Evolutionary conservation across 2,888 invertebrate genomes (phyloP).

Genomic region (Pterostichus niger): DNA sequence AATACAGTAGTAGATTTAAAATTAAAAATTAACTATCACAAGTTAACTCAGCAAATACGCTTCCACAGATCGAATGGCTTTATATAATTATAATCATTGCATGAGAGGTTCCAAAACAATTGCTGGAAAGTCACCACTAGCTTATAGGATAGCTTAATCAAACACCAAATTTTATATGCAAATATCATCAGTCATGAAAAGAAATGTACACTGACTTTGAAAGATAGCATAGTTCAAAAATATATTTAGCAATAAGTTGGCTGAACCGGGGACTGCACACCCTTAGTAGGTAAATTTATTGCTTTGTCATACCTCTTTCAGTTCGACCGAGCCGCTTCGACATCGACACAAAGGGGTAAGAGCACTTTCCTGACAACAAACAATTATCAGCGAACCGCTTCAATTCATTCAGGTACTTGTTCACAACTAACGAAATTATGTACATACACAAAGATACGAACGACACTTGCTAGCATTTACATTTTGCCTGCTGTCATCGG

Average conservation of each 20-base stretch:
- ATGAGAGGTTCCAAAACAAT: constrained; percentile 50
- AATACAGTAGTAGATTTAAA: constrained; percentile 72
- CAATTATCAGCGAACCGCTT: constrained; percentile 48
- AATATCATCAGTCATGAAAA: constrained; percentile 64
- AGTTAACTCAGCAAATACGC: constrained; percentile 72
- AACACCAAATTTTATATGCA: constrained; percentile 61
- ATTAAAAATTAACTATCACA: constrained; percentile 75
- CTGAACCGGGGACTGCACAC: constrained; percentile 24
- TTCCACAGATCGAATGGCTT: constrained; percentile 59
- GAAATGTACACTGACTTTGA: constrained; percentile 58
- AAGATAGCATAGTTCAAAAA: constrained; percentile 61
- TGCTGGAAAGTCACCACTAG: constrained; percentile 59
- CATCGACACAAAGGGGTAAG: constrained; percentile 50
- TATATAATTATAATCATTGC: constrained; percentile 59
- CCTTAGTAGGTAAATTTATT: constrained; percentile 74
- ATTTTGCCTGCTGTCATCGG: neutral
- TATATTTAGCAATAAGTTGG: constrained; percentile 62
- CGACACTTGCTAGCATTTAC: constrained; percentile 9
- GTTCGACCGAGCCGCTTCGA: constrained; percentile 66
- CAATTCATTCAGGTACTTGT: constrained; percentile 60
- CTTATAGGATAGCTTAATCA: constrained; percentile 59
- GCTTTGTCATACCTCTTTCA: constrained; percentile 76
- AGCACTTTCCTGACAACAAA: constrained; percentile 62
- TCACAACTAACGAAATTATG: constrained; percentile 54
- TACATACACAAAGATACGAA: constrained; percentile 40